A percentile compares a stretch with the other conserved stretches of the same genome.
Conservation (phyloP, 2,113 vertebrate species). For the Nothocercus nigrocapillus region DNA sequence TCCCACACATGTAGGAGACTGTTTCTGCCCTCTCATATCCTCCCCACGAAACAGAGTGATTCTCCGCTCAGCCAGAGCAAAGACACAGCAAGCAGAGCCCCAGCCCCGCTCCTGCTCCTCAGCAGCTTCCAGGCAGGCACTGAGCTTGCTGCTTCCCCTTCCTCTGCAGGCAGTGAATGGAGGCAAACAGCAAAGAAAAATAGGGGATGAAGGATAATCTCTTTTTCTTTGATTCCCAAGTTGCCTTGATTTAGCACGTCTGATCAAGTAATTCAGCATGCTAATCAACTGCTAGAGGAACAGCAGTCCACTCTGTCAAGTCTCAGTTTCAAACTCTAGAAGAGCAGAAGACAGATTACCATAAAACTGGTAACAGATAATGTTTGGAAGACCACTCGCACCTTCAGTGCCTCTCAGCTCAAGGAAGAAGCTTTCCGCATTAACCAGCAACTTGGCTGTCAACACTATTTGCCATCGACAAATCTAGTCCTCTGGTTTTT, state of each 20-base stretch:
- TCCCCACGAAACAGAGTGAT: not conserved
- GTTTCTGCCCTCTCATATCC: not conserved
- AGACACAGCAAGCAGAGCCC: not conserved
- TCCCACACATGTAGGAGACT: too few species aligned
- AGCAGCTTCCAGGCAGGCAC: not conserved
- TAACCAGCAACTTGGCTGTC: not conserved
- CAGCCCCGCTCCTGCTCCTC: not conserved
- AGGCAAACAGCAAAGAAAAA: conserved; percentile 1
- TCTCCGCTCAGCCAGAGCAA: too few species aligned
- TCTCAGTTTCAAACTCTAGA: conserved; percentile 10
- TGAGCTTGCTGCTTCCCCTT: not conserved
- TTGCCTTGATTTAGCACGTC: conserved; percentile 43
- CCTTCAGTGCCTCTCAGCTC: not conserved
- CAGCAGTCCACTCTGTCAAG: not conserved
- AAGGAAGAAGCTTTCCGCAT: not conserved
- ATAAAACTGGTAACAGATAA: not conserved
- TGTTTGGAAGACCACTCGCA: not conserved
- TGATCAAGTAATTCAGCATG: conserved; percentile 41
- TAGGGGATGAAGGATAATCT: conserved; percentile 44
- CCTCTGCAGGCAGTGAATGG: not conserved
- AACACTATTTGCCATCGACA: not conserved
- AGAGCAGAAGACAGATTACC: not conserved
- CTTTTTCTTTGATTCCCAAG: conserved; percentile 44
- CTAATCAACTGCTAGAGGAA: conserved; percentile 25
- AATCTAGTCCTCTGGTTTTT: not conserved